Evolutionary conservation across 2,888 invertebrate genomes (phyloP).

Genomic region (Drosophila multiciliata): DNA sequence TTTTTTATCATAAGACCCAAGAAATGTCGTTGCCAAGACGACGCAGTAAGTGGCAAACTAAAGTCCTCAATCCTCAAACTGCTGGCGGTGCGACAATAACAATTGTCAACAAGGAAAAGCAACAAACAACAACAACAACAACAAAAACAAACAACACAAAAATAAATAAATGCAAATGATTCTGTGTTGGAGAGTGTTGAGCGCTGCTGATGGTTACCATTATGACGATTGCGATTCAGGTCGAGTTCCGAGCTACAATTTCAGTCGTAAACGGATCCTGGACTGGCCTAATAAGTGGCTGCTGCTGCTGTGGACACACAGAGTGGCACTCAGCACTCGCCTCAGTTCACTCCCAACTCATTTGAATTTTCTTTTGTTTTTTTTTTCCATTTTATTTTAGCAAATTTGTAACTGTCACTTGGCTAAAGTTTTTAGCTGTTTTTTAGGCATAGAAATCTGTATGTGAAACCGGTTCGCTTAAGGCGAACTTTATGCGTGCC

Average conservation of each 20-base stretch:
- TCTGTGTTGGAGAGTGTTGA: slow-evolving; percentile 45
- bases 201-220: slow-evolving; percentile 36
- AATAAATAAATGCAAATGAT: slow-evolving; percentile 3
- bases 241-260: slow-evolving; percentile 12
- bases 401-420: slow-evolving; percentile 81
- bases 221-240: slow-evolving; percentile 35
- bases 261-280: slow-evolving; percentile 28
- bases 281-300: slow-evolving; percentile 51
- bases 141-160: slow-evolving; percentile 29
- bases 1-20: slow-evolving; percentile 53
- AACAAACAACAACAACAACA: not conserved
- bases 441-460: slow-evolving; percentile 39
- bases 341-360: slow-evolving; percentile 35
- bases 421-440: slow-evolving; percentile 45
- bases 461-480: slow-evolving; percentile 43
- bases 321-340: not conserved
- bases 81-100: slow-evolving; percentile 47
- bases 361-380: slow-evolving; percentile 52
- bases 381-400: slow-evolving; percentile 58
- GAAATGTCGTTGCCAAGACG: slow-evolving; percentile 19
- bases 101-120: slow-evolving; percentile 42
- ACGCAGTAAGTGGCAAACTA: slow-evolving; percentile 16
- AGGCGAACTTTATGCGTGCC: slow-evolving; percentile 48
- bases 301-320: slow-evolving; percentile 7
- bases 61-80: slow-evolving; percentile 12